These are phyloP conservation scores for Acropora yongei DNA, from an alignment of 64 coral and sea anemone genomes.

Conservation along the genomic window DNA sequence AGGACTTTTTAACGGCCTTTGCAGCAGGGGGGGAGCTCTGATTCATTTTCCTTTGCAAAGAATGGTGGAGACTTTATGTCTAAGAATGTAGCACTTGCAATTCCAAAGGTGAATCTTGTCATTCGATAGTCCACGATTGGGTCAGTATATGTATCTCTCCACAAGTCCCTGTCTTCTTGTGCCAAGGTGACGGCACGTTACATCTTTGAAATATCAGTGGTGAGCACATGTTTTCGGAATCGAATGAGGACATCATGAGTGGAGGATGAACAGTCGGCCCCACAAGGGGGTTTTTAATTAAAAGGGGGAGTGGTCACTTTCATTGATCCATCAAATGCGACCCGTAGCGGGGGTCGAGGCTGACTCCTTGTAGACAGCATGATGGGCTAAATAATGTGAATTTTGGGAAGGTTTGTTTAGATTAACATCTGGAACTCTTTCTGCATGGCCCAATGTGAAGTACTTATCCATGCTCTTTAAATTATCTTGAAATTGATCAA, in stretches of 20 bases:
- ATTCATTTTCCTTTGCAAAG: background rate
- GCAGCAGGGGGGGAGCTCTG: background rate
- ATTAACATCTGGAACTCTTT: background rate
- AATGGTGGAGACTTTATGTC: background rate
- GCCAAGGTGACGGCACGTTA: slow-evolving; percentile 1
- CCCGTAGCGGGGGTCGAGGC: slow-evolving; percentile 7
- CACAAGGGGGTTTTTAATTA: slow-evolving; percentile 31
- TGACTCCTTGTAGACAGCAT: slow-evolving; percentile 61
- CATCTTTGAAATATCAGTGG: slow-evolving; percentile 68
- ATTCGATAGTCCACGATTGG: background rate
- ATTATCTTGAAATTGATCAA: too few species aligned
- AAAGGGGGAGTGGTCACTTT: slow-evolving; percentile 31
- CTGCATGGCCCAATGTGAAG: background rate
- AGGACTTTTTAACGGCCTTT: background rate
- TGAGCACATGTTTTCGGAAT: slow-evolving; percentile 49
- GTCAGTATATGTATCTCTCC: background rate
- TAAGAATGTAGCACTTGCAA: background rate
- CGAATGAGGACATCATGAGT: slow-evolving; percentile 49
- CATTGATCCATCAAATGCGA: slow-evolving; percentile 65
- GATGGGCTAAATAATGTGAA: slow-evolving; percentile 35
- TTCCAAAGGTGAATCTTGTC: background rate
- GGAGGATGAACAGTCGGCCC: slow-evolving; percentile 57
- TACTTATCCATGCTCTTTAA: background rate
- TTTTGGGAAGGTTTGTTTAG: background rate
- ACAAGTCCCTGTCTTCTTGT: slow-evolving; percentile 24